Base-by-base conservation (phyloP, 1,140 invertebrate species). In the Eumaeus atala region DNA sequence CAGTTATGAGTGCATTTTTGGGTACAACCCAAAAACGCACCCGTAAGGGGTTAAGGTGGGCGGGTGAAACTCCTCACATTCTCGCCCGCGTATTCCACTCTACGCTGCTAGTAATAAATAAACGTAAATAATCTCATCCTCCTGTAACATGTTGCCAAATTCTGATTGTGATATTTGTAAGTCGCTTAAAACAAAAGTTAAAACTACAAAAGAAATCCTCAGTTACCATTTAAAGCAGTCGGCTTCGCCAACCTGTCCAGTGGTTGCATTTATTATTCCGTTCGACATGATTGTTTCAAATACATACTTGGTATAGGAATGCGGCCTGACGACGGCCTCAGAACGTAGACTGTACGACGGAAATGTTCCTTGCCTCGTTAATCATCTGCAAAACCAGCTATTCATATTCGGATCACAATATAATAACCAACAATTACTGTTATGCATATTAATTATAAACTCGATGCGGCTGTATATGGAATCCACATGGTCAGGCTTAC, bases 271-370 rank as follows among this genome's bases (percentile, higher is more conserved):
- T 70, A 72, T 78, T 77, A 78, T 80, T 79, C 70, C 50, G 66
- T 67, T 61, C 55, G 64, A 61, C 52, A 67, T 59, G 54, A 57
- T 62, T 67, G 70, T 74, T 72, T 75, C 57, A 57, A 59, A 56
- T 48, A 73, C 79, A 49, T 80, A 83, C 80, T 77, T 80, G 79
- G 79, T 61, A 61, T 66, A 68, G 75, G 79, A 74, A 83, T 78
- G 79, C 67, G 68, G 67, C 63, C 48, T 63, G 67, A 35, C 12
- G 57, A 47, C 61, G 64, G 62, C 67, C 69, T 70, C 74, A 66
- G 51, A 40, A 64, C 59, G 57, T 56, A 59, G 61, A 57, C n/a
- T n/a, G n/a, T n/a, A n/a, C 62, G 56, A 64, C 68, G 78, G 74
- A 82, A 74, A 63, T 64, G 56, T 53, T 56, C 64, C 38, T 53